Base-by-base conservation (phyloP, 2,113 vertebrate species). In the Chlorodrepanis virens region DNA sequence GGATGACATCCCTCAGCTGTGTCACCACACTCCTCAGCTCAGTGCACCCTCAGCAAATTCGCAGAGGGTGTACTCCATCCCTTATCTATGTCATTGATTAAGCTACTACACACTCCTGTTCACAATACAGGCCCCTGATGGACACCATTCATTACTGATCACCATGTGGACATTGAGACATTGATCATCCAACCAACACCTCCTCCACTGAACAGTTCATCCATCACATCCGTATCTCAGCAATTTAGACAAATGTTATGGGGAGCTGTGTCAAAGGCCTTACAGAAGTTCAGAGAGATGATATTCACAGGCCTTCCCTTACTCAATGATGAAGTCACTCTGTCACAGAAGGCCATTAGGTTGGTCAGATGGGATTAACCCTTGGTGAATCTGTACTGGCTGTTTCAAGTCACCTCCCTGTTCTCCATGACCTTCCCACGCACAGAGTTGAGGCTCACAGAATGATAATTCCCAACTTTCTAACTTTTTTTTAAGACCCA, bases 1-100 rank as follows among this genome's bases (percentile, higher is more conserved):
- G 24, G 11, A 64, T 25, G 28, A 17, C 31, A 54, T 14, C 18
- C 28, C 44, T 39, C 27, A 44, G 33, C 28, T 1, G 1, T 7
- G 14, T n/a, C 37, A 57, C 11, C 0, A 0, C 37, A 69, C 10
- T 10, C 24, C 23, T 49, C 20, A 75, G 35, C 10, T 27, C 3
- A 0, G 9, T 23, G 19, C 6, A 17, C 6, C 6, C 29, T 14
- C n/a, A 71, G 11, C 39, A 57, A 68, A 20, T 49, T 8, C 37
- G 47, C 47, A 42, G 14, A 63, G 5, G 5, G 18, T 63, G 14
- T 14, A 42, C 9, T 68, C 2, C 0, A 63, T 27, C 23, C 33
- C n/a, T 33, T 35, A 37, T 14, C 22, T 20, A 10, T 5, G 5
- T 14, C 39, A 47, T 0, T 27, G 28, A 56, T 59, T 12, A 78